Evolutionary conservation across 1,140 invertebrate genomes (phyloP), one percentile per base, ranked within the genome.

Genomic region (Bombus haemorrhoidalis): DNA sequence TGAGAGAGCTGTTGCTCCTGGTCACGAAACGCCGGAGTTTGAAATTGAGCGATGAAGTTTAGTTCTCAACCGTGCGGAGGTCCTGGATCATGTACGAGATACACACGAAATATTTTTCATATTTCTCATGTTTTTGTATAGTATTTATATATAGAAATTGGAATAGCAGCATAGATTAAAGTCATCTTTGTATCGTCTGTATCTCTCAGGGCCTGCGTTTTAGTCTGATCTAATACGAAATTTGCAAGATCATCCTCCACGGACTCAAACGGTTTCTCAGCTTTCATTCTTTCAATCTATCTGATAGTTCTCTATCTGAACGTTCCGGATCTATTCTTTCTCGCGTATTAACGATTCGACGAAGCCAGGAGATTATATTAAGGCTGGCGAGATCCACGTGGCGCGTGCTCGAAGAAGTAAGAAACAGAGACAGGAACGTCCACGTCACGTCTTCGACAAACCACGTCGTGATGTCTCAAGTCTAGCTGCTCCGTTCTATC

Each of bases 11-110:
- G 83, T 80, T 80, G 68, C 76, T 79, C 28, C 18, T 53, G 32
- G 83, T 80, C 83, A 85, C 83, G 83, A 85, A 85, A 85, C 57
- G 25, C 34, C 18, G 32, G 22, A 66, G 28, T 76, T 83, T 53
- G 59, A 85, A 71, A 32, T 80, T 72, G 41, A 34, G 37, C 64
- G 5, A 53, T 53, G 8, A 64, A 25, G 22, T 34, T 53, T 53
- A 53, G 39, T 3, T 62, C 32, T 10, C 28, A 53, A 66, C 37
- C 6, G 13, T 12, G 59, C 59, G 59, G 28, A 62, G 28, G 28
- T 62, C 10, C 12, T 62, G 59, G 3, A n/a, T 62, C 59, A 62
- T n/a, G 1, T 62, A 62, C 28, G 28, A n/a, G 28, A 62, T 59
- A 62, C 1, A 0, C 4, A 1, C 59, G 59, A n/a, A 62, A 62